Evolutionary conservation across 2,888 invertebrate genomes (phyloP).

Genomic region (Agriopis marginaria): DNA sequence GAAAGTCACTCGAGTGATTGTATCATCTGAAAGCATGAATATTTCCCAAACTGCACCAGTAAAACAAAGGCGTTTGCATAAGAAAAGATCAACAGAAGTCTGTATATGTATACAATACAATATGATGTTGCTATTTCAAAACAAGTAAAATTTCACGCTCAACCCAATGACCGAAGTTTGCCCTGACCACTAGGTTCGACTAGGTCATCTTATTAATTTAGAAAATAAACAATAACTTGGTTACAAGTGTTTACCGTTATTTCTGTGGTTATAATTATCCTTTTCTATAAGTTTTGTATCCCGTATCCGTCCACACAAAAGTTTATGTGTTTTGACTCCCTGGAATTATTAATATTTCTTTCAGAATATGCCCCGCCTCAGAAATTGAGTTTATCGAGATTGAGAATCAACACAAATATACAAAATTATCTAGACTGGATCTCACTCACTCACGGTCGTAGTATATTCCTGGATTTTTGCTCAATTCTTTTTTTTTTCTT

Average conservation of each 20-base stretch:
- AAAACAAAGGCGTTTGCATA: conserved; percentile 28
- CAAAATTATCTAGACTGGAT: no score
- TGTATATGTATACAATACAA: neutral
- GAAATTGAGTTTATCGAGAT: neutral
- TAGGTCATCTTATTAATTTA: neutral
- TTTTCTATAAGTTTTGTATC: neutral
- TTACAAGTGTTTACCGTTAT: conserved; percentile 8
- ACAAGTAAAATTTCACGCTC: neutral
- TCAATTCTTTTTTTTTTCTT: no score
- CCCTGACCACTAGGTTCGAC: neutral
- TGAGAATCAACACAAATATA: neutral
- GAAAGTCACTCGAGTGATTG: conserved; percentile 28
- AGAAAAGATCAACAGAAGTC: conserved; percentile 22
- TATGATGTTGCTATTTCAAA: conserved; percentile 19
- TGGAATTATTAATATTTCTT: neutral
- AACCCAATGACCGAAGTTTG: neutral
- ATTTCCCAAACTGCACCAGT: conserved; percentile 33
- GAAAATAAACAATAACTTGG: neutral
- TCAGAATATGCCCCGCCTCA: neutral
- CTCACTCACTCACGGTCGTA: no score
- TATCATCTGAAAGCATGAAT: conserved; percentile 38
- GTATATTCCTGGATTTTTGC: no score
- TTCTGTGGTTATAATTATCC: neutral
- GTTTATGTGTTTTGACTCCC: neutral
- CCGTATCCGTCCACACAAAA: neutral